These are phyloP conservation scores for Poeciliopsis turneri DNA, from an alignment of 2,797 vertebrate genomes.

Conservation along the genomic window DNA sequence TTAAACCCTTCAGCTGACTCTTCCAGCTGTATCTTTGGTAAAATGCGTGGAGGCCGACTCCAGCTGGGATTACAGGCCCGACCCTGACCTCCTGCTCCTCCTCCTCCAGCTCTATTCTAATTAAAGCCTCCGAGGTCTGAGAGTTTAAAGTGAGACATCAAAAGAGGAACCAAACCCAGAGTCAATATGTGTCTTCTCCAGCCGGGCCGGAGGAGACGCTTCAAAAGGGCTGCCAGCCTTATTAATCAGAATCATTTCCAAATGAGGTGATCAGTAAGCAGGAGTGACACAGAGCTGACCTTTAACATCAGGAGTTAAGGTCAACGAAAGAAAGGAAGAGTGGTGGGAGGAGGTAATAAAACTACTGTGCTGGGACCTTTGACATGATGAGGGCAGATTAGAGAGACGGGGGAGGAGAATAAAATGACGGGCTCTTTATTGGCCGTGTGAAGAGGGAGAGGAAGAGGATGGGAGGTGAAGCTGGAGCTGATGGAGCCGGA, in stretches of 20 bases:
- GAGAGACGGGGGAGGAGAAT: background rate
- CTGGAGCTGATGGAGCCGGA: constrained; percentile 1
- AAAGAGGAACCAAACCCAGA: constrained; percentile 77
- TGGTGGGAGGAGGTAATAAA: constrained; percentile 17
- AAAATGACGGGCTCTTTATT: constrained; percentile 13
- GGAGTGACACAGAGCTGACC: constrained; percentile 62
- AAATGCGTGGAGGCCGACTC: constrained; percentile 24
- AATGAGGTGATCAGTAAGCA: constrained; percentile 73
- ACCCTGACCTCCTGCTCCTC: constrained; percentile 27
- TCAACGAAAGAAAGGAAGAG: constrained; percentile 18
- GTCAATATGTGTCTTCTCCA: constrained; percentile 84
- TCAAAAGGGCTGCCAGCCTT: constrained; percentile 73
- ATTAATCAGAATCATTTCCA: constrained; percentile 80
- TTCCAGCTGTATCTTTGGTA: constrained; percentile 12
- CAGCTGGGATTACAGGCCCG: constrained; percentile 34
- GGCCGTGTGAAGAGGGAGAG: constrained; percentile 7
- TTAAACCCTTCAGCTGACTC: background rate
- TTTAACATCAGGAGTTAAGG: constrained; percentile 66
- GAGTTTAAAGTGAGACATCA: constrained; percentile 80
- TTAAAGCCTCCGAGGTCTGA: constrained; percentile 65
- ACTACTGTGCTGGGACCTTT: constrained; percentile 24
- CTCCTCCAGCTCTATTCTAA: constrained; percentile 54
- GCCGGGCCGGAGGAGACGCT: constrained; percentile 70
- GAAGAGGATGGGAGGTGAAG: constrained; percentile 16
- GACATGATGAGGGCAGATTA: constrained; percentile 19